These are phyloP conservation scores for Ryuthela nishihirai DNA, from an alignment of 2,888 invertebrate genomes.

Conservation along the genomic window DNA sequence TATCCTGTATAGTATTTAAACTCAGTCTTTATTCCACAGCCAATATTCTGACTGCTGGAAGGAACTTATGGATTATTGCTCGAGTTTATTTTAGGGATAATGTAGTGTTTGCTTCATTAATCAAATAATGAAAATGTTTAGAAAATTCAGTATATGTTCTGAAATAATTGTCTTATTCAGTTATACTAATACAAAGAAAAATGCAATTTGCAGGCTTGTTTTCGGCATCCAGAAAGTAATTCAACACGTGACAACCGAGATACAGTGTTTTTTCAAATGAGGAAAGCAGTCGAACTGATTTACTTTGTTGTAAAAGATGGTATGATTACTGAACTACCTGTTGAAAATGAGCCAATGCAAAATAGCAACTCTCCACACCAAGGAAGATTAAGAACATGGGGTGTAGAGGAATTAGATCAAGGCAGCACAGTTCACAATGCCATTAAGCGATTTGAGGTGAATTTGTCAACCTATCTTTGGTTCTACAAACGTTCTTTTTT, in stretches of 20 bases:
- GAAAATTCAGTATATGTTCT: too few relatives aligned
- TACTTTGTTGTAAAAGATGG: conserved; percentile 97
- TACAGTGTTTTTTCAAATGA: conserved; percentile 90
- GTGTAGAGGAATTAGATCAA: conserved; percentile 50
- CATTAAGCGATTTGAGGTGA: conserved; percentile 70
- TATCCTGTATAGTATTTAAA: too few relatives aligned
- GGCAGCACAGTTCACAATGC: conserved; percentile 66
- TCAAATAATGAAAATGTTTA: too few relatives aligned
- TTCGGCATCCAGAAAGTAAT: conserved; percentile 90
- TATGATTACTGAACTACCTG: conserved; percentile 53
- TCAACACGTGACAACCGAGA: conserved; percentile 93
- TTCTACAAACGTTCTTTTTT: too few relatives aligned
- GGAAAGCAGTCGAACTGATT: conserved; percentile 93
- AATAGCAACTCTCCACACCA: conserved; percentile 19
- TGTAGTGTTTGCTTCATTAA: too few relatives aligned
- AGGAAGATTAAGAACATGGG: conserved; percentile 14
- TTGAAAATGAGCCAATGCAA: conserved; percentile 11
- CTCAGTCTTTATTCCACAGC: too few relatives aligned
- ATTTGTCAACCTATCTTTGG: too few relatives aligned
- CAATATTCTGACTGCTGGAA: too few relatives aligned
- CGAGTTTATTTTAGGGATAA: too few relatives aligned
- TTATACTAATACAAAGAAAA: too few relatives aligned
- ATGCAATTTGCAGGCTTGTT: conserved; percentile 63
- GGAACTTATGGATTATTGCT: too few relatives aligned
- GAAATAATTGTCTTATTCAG: too few relatives aligned